Evolutionary conservation across 2,113 vertebrate species (phyloP), one percentile per base, ranked within the genome.

Genomic region (Atrichornis clamosus): DNA sequence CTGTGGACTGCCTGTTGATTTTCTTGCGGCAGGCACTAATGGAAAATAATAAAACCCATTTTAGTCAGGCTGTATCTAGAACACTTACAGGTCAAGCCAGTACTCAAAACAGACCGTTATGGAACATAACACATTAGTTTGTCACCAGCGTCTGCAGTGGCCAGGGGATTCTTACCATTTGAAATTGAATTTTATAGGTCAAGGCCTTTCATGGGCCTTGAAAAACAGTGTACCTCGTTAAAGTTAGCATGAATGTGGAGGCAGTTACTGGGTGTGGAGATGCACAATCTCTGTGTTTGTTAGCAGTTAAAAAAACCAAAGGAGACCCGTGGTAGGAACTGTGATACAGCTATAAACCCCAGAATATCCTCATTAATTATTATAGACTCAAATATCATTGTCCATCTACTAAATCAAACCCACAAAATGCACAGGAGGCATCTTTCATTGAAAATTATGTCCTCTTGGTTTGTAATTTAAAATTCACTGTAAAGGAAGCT

Each of bases 1-100:
- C 84, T 84, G 96, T 96, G 97, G 93, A 96, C 95, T 67, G 86
- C 85, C 69, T 13, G 78, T 96, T 98, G 97, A 96, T 98, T 97
- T 98, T 95, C 92, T 97, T 97, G 95, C 2, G 22, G 94, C 97
- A 96, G 93, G 89, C 96, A 95, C 95, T 98, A 98, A 98, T 97
- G 97, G 98, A 97, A 98, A 98, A 98, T 96, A 97, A 98, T 98
- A 98, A 98, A 98, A 96, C 89, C 95, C 84, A 96, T 97, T 98
- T 98, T 97, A 89, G 89, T 98, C 96, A 97, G 96, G 78, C 95
- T 92, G 89, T 96, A 97, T 97, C 95, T 97, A 97, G 97, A 98
- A 97, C 96, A 95, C 95, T 97, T 96, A 97, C 96, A 98, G 98
- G 97, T 98, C 98, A 98, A 97, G 96, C 90, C 96, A 96, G 67